Percentiles rank a stretch among this genome's conserved stretches.
Evolutionary conservation across 2,888 invertebrate genomes (phyloP).

Genomic region (Auanema freiburgensis): DNA sequence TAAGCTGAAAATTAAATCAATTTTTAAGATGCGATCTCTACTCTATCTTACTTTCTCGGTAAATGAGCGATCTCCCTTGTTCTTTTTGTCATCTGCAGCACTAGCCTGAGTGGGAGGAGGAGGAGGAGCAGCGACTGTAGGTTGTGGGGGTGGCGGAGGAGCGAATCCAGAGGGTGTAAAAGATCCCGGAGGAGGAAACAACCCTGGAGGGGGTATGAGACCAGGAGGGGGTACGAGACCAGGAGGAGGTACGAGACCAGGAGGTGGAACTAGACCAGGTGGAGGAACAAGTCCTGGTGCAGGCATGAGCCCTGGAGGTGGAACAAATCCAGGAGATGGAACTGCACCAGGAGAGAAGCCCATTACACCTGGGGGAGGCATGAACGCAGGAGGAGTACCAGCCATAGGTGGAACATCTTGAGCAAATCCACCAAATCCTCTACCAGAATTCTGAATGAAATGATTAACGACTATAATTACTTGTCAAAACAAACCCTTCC

Average conservation of each 20-base stretch:
- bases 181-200: constrained; percentile 6
- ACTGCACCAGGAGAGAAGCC: constrained; percentile 5
- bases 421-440: constrained; percentile 18
- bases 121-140: constrained; percentile 5
- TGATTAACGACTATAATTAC: too few relatives aligned
- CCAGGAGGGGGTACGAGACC: background rate
- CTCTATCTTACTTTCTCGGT: background rate
- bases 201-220: background rate
- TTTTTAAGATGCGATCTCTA: background rate
- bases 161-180: constrained; percentile 2
- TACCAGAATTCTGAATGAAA: background rate
- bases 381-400: constrained; percentile 1
- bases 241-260: constrained; percentile 15
- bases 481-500: too few relatives aligned
- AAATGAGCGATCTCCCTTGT: constrained; percentile 3
- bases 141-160: constrained; percentile 17
- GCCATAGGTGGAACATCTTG: background rate
- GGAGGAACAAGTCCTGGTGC: constrained; percentile 4
- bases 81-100: constrained; percentile 6
- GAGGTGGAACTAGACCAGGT: background rate
- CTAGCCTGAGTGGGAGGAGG: constrained; percentile 4
- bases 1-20: constrained; percentile 22
- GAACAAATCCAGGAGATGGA: background rate
- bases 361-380: constrained; percentile 11
- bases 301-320: background rate